phyloP scores from a whole-genome alignment of 2,113 vertebrate species.

The Tetrax tetrax region DNA sequence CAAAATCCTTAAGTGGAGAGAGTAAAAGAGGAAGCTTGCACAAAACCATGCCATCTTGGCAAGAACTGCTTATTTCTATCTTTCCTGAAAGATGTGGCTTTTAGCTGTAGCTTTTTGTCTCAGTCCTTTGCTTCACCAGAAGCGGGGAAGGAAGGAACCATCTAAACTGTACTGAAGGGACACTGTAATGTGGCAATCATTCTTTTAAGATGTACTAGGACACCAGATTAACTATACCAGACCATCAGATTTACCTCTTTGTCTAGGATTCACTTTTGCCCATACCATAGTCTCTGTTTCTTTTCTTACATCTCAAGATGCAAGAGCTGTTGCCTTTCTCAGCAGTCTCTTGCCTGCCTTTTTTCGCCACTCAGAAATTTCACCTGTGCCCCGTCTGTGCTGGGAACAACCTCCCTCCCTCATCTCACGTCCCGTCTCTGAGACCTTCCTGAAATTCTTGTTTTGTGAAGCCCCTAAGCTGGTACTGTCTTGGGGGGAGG shows the following conservation, averaged over 20 bases:
- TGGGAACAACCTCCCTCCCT: background rate
- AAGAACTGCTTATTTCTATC: background rate
- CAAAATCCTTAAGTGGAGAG: background rate
- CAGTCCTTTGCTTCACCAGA: background rate
- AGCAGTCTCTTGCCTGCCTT: background rate
- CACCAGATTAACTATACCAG: background rate
- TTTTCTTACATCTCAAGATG: background rate
- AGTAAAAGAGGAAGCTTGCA: background rate
- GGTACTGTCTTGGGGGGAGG: background rate
- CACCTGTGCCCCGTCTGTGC: background rate
- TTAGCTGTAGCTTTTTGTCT: background rate
- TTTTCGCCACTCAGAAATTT: background rate
- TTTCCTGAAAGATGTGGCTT: background rate
- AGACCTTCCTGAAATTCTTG: background rate
- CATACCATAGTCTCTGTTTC: background rate
- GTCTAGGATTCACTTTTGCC: background rate
- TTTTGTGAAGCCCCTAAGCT: background rate
- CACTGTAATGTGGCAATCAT: background rate
- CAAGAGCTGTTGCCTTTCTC: background rate
- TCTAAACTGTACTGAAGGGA: background rate
- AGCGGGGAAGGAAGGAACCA: background rate
- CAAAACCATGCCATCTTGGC: background rate
- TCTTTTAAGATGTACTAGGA: background rate
- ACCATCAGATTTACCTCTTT: background rate
- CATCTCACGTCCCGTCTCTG: rapidly evolving